Evolutionary conservation across 1,140 invertebrate species (phyloP), one percentile per base, ranked within the genome.

Genomic region (Heterodera schachtii): DNA sequence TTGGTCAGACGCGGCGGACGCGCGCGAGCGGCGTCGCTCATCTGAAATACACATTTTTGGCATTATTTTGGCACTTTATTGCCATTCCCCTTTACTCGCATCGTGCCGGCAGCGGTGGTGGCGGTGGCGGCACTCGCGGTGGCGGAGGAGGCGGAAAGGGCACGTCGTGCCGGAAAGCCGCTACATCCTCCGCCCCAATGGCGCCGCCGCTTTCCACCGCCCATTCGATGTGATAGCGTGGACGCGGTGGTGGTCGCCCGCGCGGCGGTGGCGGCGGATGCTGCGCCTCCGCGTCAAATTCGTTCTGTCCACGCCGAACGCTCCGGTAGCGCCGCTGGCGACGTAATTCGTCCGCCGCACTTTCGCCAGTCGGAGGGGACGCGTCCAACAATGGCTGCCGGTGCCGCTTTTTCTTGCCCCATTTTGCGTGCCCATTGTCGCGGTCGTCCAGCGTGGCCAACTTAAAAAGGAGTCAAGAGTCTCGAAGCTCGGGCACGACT

Each of bases 101-200:
- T 71, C 77, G 52, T 16, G 77, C 43, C 66, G 77, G 77, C 49
- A 78, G 70, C 3, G 77, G 77, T 6, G 77, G 77, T 3, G 64
- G 57, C n/a, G 77, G 77, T 46, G 77, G 77, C 19, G 77, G 77
- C 66, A 70, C 77, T 16, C 77, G 16, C 19, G 77, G 77, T 31
- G 77, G 77, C 3, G 77, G 77, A 4, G 77, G 77, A 19, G 77
- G 77, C 19, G 77, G 77, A 11, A 71, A 71, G 31, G 52, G 60
- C 21, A 60, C 16, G 57, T 64, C 57, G 16, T 64, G 57, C 13
- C 13, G 19, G 2, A 64, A 5, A 3, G 57, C 57, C 57, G 57
- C 49, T 19, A 19, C 19, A 41, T 71, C n/a, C 3, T 71, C 69
- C 31, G 69, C 57, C 57, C 57, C 57, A 3, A 5, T 19, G 16